Evolutionary conservation across 2,797 vertebrate species (phyloP).

Genomic region (Adelosebastes latens): DNA sequence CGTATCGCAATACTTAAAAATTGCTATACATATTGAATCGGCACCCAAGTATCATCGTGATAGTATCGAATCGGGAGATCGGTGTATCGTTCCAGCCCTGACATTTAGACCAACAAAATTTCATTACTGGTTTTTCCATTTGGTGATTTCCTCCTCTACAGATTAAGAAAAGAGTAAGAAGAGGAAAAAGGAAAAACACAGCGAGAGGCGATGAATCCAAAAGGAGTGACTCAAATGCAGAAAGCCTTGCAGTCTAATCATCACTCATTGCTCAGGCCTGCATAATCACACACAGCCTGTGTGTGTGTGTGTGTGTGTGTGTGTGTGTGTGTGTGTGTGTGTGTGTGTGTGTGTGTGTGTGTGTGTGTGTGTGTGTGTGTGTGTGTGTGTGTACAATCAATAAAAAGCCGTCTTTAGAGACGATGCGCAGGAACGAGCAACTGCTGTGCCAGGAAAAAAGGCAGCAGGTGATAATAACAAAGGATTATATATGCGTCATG

Average conservation of each 20-base stretch:
- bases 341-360: constrained; percentile 24
- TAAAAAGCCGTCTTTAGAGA: constrained; percentile 11
- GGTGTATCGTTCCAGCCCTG: no score
- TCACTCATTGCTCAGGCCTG: constrained; percentile 11
- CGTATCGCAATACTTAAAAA: no score
- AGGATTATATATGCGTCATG: constrained; percentile 35
- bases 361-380: not conserved
- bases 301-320: constrained; percentile 11
- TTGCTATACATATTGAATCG: no score
- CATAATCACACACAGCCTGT: constrained; percentile 17
- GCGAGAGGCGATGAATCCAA: not conserved
- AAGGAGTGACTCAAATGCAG: not conserved
- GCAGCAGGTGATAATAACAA: constrained; percentile 31
- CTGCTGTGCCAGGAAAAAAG: constrained; percentile 26
- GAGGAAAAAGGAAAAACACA: not conserved
- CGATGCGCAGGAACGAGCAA: not conserved
- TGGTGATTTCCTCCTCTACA: not conserved
- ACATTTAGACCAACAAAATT: no score
- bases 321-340: not conserved
- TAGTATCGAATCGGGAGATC: no score
- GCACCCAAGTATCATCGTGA: no score
- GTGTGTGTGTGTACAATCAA: constrained; percentile 14
- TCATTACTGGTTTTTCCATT: no score
- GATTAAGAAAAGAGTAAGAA: not conserved
- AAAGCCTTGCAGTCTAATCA: constrained; percentile 8